phyloP scores from a whole-genome alignment of 1,140 invertebrate genomes.

The Vollenhovia emeryi region DNA sequence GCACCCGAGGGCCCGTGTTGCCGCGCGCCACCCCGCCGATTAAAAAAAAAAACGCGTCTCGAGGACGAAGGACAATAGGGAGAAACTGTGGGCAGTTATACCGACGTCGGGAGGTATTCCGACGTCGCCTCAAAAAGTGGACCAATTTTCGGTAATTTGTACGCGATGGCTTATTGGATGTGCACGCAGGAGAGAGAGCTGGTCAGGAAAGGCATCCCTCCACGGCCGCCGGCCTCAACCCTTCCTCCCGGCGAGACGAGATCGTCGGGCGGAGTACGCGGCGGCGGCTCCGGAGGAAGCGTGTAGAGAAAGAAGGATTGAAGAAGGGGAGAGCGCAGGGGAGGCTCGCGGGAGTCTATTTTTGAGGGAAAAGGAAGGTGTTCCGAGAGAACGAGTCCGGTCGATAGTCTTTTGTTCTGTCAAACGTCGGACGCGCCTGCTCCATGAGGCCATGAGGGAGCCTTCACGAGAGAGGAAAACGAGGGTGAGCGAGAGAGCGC shows the following conservation, averaged over 20 bases:
- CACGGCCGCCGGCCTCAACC: conserved; percentile 3
- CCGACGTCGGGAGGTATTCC: conserved; percentile 49
- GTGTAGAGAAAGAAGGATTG: conserved; percentile 35
- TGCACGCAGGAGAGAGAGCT: conserved; percentile 56
- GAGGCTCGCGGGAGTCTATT: conserved; percentile 58
- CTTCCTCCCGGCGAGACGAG: background rate
- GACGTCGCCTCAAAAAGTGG: conserved; percentile 72
- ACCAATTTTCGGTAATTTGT: conserved; percentile 81
- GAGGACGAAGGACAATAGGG: conserved; percentile 52
- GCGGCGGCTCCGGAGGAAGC: conserved; percentile 3
- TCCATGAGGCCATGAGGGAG: conserved; percentile 58
- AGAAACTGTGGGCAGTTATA: conserved; percentile 44
- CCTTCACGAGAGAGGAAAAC: conserved; percentile 50
- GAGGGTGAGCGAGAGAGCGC: no score
- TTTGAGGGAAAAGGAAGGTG: conserved; percentile 70
- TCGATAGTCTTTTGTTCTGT: conserved; percentile 85
- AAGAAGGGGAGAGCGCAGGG: background rate
- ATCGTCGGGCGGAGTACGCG: conserved; percentile 42
- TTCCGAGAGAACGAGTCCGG: conserved; percentile 65
- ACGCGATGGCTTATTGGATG: conserved; percentile 64
- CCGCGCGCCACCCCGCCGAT: background rate
- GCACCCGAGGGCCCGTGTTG: background rate
- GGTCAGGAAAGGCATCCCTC: conserved; percentile 20
- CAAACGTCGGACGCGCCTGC: conserved; percentile 81
- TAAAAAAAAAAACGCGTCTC: conserved; percentile 14